A percentile compares a stretch with the other conserved stretches of the same genome.
Conservation (phyloP, 2,797 vertebrate genomes). For the Scyliorhinus canicula region DNA sequence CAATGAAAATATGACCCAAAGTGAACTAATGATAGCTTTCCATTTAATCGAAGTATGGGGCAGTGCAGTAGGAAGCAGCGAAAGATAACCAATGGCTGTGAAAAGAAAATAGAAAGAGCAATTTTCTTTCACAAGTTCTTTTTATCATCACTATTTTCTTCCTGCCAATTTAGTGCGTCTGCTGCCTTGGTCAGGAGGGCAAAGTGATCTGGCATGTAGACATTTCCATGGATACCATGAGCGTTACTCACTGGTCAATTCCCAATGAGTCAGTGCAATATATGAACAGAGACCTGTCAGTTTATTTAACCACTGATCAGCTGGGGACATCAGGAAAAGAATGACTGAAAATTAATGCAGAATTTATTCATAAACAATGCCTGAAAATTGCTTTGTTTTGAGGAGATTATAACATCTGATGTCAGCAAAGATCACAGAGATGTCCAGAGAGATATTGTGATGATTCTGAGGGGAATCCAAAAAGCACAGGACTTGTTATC, state of each 20-base stretch:
- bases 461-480: not conserved
- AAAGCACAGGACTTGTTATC: not conserved
- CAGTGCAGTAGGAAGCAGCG: not conserved
- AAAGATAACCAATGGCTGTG: not conserved
- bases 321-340: not conserved
- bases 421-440: not conserved
- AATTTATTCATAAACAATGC: not conserved
- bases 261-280: not conserved
- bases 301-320: not conserved
- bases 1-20: not conserved
- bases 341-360: not conserved
- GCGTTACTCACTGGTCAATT: not conserved
- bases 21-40: not conserved
- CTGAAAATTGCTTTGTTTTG: not conserved
- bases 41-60: not conserved
- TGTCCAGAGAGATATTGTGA: not conserved
- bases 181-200: not conserved
- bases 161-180: not conserved
- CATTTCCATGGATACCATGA: not conserved
- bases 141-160: not conserved
- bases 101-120: not conserved
- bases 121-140: slow-evolving; percentile 8
- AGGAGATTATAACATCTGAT: not conserved
- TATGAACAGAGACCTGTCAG: not conserved
- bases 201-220: not conserved